These are phyloP conservation scores for Leptinotarsa texana DNA, from an alignment of 1,140 invertebrate species.

Conservation along the genomic window DNA sequence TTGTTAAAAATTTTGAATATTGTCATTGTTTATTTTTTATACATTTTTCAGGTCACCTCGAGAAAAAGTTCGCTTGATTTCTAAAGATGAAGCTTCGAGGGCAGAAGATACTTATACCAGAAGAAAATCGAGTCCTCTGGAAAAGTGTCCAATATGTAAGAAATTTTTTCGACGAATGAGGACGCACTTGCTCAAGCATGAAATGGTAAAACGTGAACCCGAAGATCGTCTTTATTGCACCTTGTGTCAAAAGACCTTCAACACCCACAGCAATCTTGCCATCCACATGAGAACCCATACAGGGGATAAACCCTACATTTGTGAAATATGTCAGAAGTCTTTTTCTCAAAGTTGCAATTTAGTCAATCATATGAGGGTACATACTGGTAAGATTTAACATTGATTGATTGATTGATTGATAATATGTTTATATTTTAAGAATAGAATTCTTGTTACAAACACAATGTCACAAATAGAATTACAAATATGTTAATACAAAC, in stretches of 20 bases:
- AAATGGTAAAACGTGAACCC: conserved; percentile 37
- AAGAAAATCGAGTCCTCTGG: conserved; percentile 49
- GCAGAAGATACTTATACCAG: conserved; percentile 44
- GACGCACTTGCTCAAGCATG: conserved; percentile 51
- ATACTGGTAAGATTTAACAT: conserved; percentile 46
- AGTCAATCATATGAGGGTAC: conserved; percentile 63
- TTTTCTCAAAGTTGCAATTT: conserved; percentile 64
- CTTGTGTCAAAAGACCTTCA: conserved; percentile 50
- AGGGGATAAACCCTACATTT: conserved; percentile 62
- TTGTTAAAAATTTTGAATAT: neutral
- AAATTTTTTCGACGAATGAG: conserved; percentile 52
- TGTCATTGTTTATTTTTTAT: conserved; percentile 16
- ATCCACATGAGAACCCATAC: conserved; percentile 58
- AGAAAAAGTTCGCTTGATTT: conserved; percentile 42
- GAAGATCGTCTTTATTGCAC: conserved; percentile 46
- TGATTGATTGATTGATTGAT: no score
- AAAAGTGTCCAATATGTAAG: conserved; percentile 54
- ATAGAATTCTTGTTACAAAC: no score
- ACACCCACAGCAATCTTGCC: conserved; percentile 49
- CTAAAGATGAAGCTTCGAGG: conserved; percentile 42
- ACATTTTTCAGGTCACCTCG: conserved; percentile 13
- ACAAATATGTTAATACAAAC: no score
- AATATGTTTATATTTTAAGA: no score
- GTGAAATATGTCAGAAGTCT: conserved; percentile 57
- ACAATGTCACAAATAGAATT: no score